A percentile compares a stretch with the other conserved stretches of the same genome.
phyloP scores from a whole-genome alignment of 92 coral and sea anemone species.

The Pocillopora grandis region DNA sequence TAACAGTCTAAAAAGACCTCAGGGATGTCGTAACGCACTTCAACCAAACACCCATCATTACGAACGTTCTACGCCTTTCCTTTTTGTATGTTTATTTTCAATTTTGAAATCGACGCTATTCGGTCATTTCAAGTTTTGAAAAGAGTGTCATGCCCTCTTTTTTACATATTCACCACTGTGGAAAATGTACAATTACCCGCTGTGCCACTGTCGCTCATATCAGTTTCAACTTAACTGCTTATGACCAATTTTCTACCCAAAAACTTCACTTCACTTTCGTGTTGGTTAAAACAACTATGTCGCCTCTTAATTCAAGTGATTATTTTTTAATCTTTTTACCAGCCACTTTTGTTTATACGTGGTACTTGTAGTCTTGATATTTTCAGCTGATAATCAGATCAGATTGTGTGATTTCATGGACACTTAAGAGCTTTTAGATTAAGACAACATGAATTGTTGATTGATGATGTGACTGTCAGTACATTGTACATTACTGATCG shows the following conservation, averaged over 20 bases:
- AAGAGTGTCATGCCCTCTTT: background rate
- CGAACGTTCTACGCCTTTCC: background rate
- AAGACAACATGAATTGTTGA: background rate
- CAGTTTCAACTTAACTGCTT: background rate
- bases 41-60: too few species aligned
- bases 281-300: background rate
- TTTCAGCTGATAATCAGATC: background rate
- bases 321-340: conserved; percentile 4
- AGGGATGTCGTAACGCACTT: too few species aligned
- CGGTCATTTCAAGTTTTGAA: background rate
- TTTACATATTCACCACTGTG: background rate
- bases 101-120: background rate
- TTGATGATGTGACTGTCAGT: background rate
- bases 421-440: background rate
- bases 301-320: background rate
- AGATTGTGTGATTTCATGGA: background rate
- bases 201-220: background rate
- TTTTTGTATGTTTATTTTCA: background rate
- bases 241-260: background rate
- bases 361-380: background rate
- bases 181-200: background rate
- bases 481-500: too few species aligned
- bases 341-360: conserved; percentile 1
- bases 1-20: too few species aligned
- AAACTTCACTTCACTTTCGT: background rate